Evolutionary conservation across 2,797 vertebrate species (phyloP), one percentile per base, ranked within the genome.

Genomic region (Bovichtus diacanthus): DNA sequence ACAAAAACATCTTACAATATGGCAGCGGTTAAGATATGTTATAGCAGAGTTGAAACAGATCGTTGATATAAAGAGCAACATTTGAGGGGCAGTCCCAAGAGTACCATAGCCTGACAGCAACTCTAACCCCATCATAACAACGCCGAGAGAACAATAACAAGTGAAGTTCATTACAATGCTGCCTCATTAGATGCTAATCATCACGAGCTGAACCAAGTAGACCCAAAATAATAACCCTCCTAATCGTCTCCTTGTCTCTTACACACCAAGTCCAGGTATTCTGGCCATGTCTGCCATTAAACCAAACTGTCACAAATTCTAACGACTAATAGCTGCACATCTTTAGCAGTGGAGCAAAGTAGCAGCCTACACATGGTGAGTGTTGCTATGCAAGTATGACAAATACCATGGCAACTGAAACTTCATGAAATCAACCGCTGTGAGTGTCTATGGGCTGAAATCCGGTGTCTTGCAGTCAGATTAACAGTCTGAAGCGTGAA

Each of bases 261-360:
- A n/a, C 15, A 63, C n/a, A 49, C n/a, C 19, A 46, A 9, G 11
- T 70, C 27, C 15, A 60, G 9, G 23, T 64, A 60, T 43, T 62
- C 31, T 47, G 39, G 21, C 6, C 19, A 3, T 3, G 12, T 54
- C 31, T 50, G 25, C 29, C 34, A 62, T 43, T 50, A 54, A 78
- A 78, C 67, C 44, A 47, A 84, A 62, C 44, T 21, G 70, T 68
- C 36, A 61, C 16, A 27, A 55, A 67, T 21, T 43, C 51, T 41
- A 66, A 66, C 51, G 62, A 73, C 19, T 15, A 76, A 70, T 68
- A 80, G 73, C 39, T 60, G 62, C 38, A 23, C 10, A 6, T 27
- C 21, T 68, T 55, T 18, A 60, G 36, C n/a, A 60, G 44, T 34
- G 31, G 16, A 36, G 50, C 39, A 31, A 19, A 38, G 27, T 46